Evolutionary conservation across 2,113 vertebrate species (phyloP), one percentile per base, ranked within the genome.

Genomic region (Hydrochoerus hydrochaeris): DNA sequence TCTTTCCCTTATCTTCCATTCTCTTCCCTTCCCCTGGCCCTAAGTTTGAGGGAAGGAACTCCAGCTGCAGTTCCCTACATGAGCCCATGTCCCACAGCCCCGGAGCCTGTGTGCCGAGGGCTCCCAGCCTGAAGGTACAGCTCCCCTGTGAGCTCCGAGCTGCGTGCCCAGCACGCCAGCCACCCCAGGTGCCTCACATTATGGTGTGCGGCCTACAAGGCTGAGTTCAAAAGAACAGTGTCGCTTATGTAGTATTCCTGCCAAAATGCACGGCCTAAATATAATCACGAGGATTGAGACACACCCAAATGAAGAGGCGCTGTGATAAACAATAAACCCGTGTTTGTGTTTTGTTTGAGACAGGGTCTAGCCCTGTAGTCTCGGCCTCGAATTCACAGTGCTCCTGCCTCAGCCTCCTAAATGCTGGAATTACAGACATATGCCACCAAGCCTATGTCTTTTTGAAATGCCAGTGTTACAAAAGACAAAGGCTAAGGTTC

Each of bases 231-330:
- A 82, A 87, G 38, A 24, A 67, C 30, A 30, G 49, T 24, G 58
- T 60, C 24, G 11, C 5, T 90, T 83, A 83, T 14, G 38, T 52
- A 82, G 85, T 54, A 62, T 77, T 83, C 41, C 67, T 87, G 41
- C 20, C 46, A 95, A 96, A 81, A 95, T 73, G 49, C 26, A n/a
- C 10, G 30, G 17, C 49, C 58, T 95, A 77, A 83, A 87, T 69
- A 54, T 35, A 77, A 62, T 26, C 93, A 85, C 28, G 67, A 80
- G 14, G 75, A 65, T 65, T 62, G 46, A 93, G 63, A 75, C 3
- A 52, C 75, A 84, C 67, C n/a, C 65, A 91, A 78, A 92, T 69
- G 38, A 60, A 78, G 60, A 35, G 38, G 12, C 38, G 60, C 22
- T 41, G 63, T 58, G 54, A 28, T 58, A 95, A 83, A 92, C 35